A percentile compares a stretch with the other conserved stretches of the same genome.
These are phyloP conservation scores for Parnassius glacialis DNA, from an alignment of 2,888 invertebrate genomes.

Conservation along the genomic window DNA sequence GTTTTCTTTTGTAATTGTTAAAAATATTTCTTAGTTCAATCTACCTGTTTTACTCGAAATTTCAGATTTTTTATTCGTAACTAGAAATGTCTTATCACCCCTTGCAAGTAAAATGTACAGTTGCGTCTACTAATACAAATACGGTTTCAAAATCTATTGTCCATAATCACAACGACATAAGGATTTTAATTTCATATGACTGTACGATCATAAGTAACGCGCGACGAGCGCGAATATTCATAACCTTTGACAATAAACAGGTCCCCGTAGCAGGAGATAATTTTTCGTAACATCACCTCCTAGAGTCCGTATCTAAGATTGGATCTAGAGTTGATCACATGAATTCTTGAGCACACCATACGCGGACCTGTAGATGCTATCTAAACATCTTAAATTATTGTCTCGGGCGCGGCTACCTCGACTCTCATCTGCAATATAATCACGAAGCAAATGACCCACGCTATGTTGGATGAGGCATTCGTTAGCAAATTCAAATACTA, in stretches of 20 bases:
- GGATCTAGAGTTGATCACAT: slow-evolving; percentile 76
- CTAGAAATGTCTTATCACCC: no score
- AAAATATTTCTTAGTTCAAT: no score
- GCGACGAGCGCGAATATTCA: slow-evolving; percentile 45
- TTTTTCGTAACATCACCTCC: slow-evolving; percentile 73
- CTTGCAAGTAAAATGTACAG: no score
- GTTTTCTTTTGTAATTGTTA: no score
- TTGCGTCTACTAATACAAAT: no score
- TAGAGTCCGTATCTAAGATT: slow-evolving; percentile 68
- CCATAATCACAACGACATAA: no score
- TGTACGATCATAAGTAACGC: slow-evolving; percentile 22
- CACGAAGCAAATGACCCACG: slow-evolving; percentile 46
- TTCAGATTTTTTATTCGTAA: no score
- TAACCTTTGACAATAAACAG: slow-evolving; percentile 65
- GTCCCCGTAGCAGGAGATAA: slow-evolving; percentile 53
- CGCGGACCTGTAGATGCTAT: slow-evolving; percentile 73
- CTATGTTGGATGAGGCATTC: slow-evolving; percentile 52
- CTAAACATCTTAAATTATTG: slow-evolving; percentile 79
- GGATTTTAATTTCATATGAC: no score
- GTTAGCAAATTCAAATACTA: slow-evolving; percentile 15
- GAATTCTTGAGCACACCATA: slow-evolving; percentile 74
- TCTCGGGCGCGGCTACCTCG: slow-evolving; percentile 63
- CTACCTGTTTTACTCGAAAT: no score
- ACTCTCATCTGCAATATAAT: slow-evolving; percentile 64
- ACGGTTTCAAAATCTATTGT: no score